phyloP scores from a whole-genome alignment of 2,888 invertebrate genomes.

The Agrotis puta region DNA sequence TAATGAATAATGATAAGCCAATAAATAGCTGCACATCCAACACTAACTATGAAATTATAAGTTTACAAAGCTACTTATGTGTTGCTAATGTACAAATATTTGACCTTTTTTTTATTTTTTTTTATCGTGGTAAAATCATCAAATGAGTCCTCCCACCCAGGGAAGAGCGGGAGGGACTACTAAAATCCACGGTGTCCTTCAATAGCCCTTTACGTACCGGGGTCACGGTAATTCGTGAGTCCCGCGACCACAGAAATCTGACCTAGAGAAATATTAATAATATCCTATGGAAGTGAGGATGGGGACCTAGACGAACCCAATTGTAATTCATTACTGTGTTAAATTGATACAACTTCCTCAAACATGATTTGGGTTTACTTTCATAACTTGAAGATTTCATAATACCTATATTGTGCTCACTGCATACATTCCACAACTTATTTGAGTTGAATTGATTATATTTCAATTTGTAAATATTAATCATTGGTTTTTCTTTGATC shows the following conservation, averaged over 20 bases:
- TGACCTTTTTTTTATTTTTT: no score
- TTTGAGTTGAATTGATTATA: conserved; percentile 1
- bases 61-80: neutral
- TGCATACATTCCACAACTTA: neutral
- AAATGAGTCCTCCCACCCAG: no score
- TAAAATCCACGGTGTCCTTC: no score
- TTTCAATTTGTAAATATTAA: conserved; percentile 5
- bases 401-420: neutral
- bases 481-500: neutral
- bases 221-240: no score
- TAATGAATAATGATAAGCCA: conserved; percentile 6
- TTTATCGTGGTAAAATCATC: no score
- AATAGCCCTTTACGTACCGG: no score
- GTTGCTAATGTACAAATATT: conserved; percentile 6
- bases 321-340: conserved; percentile 9
- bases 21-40: neutral
- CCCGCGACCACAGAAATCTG: no score
- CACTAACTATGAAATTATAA: neutral
- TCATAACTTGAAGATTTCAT: conserved; percentile 8
- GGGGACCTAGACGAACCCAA: neutral
- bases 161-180: no score
- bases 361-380: conserved; percentile 16
- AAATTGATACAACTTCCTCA: conserved; percentile 21
- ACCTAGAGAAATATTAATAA: conserved; percentile 3
- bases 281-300: conserved; percentile 1